These are phyloP conservation scores for Ceryle rudis DNA, from an alignment of 2,797 vertebrate genomes.

Conservation along the genomic window DNA sequence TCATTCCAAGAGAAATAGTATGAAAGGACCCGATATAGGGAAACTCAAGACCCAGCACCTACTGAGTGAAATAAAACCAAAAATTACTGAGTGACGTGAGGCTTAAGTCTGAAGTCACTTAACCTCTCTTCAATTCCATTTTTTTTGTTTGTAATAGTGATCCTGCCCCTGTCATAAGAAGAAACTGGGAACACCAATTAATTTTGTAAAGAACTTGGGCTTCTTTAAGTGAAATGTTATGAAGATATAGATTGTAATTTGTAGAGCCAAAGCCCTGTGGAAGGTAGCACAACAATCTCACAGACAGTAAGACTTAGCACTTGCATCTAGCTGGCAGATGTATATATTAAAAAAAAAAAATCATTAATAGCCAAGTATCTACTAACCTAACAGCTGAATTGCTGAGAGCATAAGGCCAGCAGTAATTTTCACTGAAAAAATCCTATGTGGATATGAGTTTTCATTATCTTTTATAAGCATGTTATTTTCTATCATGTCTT, in stretches of 20 bases:
- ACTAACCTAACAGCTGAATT: background rate
- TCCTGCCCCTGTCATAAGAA: background rate
- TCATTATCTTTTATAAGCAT: background rate
- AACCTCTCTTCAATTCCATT: background rate
- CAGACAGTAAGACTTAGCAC: background rate
- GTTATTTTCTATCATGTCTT: background rate
- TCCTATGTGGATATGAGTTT: background rate
- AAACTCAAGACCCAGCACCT: background rate
- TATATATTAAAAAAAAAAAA: background rate
- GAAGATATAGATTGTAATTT: background rate
- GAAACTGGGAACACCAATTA: background rate
- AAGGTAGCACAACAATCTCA: background rate
- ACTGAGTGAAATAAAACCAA: background rate
- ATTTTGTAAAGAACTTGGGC: background rate
- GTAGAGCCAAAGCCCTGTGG: background rate
- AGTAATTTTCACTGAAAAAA: constrained; percentile 11
- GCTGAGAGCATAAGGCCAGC: background rate
- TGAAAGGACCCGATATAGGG: background rate
- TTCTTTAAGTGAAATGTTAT: background rate
- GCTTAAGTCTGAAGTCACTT: background rate
- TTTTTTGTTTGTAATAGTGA: background rate
- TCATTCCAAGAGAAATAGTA: background rate
- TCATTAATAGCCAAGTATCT: background rate
- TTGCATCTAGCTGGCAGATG: background rate
- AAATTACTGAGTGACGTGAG: background rate